Percentiles rank a stretch among this genome's conserved stretches.
These are phyloP conservation scores for Alaudala cheleensis DNA, from an alignment of 2,113 vertebrate species.

Conservation along the genomic window DNA sequence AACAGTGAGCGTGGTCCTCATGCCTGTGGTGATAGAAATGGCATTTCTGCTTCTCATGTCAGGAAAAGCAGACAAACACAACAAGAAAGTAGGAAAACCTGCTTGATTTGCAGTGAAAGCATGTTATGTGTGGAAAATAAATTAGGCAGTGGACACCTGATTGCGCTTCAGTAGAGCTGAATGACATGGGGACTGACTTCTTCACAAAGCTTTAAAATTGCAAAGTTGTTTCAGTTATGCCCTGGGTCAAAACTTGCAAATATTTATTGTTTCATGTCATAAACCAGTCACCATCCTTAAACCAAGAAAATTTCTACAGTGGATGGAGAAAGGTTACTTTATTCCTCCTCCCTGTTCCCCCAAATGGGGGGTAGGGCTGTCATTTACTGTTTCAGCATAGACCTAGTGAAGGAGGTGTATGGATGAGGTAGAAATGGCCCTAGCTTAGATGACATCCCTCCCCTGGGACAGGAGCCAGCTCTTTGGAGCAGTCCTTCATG, in stretches of 20 bases:
- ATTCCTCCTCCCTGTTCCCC: background rate
- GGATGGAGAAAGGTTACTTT: background rate
- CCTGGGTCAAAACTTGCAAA: background rate
- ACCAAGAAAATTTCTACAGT: background rate
- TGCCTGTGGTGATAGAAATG: background rate
- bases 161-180: background rate
- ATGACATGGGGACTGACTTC: background rate
- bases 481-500: fast-evolving
- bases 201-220: background rate
- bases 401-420: background rate
- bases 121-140: background rate
- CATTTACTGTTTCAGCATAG: background rate
- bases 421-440: background rate
- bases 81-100: background rate
- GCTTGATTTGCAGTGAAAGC: background rate
- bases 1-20: background rate
- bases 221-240: background rate
- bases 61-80: background rate
- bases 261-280: background rate
- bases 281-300: background rate
- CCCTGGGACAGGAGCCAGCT: background rate
- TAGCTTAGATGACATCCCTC: fast-evolving
- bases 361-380: fast-evolving
- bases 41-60: background rate
- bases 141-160: no score